Evolutionary conservation across 2,113 vertebrate genomes (phyloP), one percentile per base, ranked within the genome.

Genomic region (Hepsetus odoe): DNA sequence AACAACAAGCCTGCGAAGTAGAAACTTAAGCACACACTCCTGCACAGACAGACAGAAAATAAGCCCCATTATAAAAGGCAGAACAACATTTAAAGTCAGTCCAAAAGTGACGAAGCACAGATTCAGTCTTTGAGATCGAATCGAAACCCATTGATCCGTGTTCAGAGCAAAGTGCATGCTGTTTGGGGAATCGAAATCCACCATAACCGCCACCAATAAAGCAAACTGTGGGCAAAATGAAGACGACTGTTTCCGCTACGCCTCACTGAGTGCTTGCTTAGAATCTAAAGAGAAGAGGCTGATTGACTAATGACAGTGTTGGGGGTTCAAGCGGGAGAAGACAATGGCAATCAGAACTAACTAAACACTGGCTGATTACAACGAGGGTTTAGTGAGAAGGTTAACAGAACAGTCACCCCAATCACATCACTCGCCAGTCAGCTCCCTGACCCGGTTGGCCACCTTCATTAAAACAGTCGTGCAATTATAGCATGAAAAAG

Each of bases 311-410:
- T 70, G 32, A 70, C 69, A 71, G 74, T 13, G 22, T 46, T 59
- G 65, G 30, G 49, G 35, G 59, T 40, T 40, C 66, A 8, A 22
- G 40, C 72, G 59, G 59, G 30, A 32, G 59, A 70, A 73, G 87
- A 92, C 89, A 87, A 89, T 82, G 83, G 83, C 86, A 89, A 90
- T 88, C 87, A 88, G 68, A 82, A 80, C 84, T 80, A 90, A 88
- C 89, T 81, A 85, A 91, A 86, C 83, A 87, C 83, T 86, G 86
- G 79, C 65, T 83, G 82, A 83, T 90, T 85, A 86, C 90, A 90
- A 91, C 91, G 84, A 88, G 80, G 84, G 87, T 85, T 87, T 89
- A 85, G 80, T 76, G 85, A 68, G 85, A 74, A 85, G 87, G 84
- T 85, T 84, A 89, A 86, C 74, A 38, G 84, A 74, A 69, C 89